Conservation (phyloP, 2,888 invertebrate species). For the Rhyacophila evoluta region DNA sequence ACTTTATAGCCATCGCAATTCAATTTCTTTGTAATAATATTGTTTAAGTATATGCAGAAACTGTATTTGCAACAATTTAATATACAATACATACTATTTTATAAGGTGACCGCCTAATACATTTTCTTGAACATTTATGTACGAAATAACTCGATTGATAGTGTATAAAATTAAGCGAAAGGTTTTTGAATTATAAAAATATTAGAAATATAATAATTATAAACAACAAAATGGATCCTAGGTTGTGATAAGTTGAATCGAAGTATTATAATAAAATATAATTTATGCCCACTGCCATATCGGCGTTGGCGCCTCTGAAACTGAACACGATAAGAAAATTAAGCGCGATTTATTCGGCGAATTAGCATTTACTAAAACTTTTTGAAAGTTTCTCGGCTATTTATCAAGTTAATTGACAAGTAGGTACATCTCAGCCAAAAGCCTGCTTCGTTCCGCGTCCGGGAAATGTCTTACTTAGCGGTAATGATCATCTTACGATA, state of each 20-base stretch:
- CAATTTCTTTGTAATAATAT: no score
- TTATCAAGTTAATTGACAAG: slow-evolving; percentile 53
- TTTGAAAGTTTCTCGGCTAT: slow-evolving; percentile 40
- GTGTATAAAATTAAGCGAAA: no score
- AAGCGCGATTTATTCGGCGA: slow-evolving; percentile 49
- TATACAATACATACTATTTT: no score
- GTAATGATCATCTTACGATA: slow-evolving; percentile 22
- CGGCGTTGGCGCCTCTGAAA: slow-evolving; percentile 19
- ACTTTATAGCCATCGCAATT: no score
- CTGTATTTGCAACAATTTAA: no score
- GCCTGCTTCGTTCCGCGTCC: not conserved
- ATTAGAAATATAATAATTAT: no score
- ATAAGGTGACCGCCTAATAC: no score
- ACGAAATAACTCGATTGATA: no score
- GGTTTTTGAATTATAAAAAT: no score
- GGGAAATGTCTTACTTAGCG: slow-evolving; percentile 11
- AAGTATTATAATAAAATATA: not conserved
- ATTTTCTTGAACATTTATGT: no score
- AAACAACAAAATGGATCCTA: not conserved
- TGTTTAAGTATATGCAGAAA: no score
- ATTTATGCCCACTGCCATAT: not conserved
- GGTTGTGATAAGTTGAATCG: not conserved
- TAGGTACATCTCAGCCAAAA: slow-evolving; percentile 27
- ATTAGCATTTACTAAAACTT: slow-evolving; percentile 52
- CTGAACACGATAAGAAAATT: slow-evolving; percentile 41